Evolutionary conservation across 2,797 vertebrate genomes (phyloP), one percentile per base, ranked within the genome.

Genomic region (Nyctalus aviator): DNA sequence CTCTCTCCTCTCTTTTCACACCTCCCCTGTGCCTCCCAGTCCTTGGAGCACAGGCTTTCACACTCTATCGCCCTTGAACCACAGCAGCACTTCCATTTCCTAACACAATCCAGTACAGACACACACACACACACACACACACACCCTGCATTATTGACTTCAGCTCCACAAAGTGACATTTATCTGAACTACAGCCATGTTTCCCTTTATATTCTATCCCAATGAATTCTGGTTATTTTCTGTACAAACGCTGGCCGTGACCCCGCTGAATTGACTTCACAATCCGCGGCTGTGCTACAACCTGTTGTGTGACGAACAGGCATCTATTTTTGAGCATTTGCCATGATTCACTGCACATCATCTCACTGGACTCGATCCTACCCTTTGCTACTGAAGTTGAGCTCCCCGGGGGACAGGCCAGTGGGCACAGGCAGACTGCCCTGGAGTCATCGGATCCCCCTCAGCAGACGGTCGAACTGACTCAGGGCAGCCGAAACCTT

Each of bases 201-300:
- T 85, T 75, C 71, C 46, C 25, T 86, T 77, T 66, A 59, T 20
- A 20, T 86, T 87, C 66, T 77, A 5, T 66, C 71, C 59, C 66
- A 81, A 69, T 48, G 15, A 66, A 71, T 78, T 82, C 35, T 78
- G 25, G 83, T 93, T 69, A 57, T 69, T 90, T 87, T 66, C 9
- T 78, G 84, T 14, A 84, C 27, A 95, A 96, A 78, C 17, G 23
- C 48, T 84, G 55, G 50, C 72, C 32, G 20, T 23, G 81, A 94
- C 84, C n/a, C 71, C 76, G 68, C 55, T 73, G 92, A 84, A 71
- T 5, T 44, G 48, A 84, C 79, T 95, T 94, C 48, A 62, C 55
- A 71, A 78, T n/a, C 35, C 69, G 41, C 82, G 86, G 12, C 53
- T 53, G 46, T 53, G 48, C 71, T 68, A 66, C 18, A n/a, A 32